Percentiles rank a stretch among this genome's conserved stretches.
These are phyloP conservation scores for Selene dorsalis DNA, from an alignment of 2,797 vertebrate species.

Conservation along the genomic window DNA sequence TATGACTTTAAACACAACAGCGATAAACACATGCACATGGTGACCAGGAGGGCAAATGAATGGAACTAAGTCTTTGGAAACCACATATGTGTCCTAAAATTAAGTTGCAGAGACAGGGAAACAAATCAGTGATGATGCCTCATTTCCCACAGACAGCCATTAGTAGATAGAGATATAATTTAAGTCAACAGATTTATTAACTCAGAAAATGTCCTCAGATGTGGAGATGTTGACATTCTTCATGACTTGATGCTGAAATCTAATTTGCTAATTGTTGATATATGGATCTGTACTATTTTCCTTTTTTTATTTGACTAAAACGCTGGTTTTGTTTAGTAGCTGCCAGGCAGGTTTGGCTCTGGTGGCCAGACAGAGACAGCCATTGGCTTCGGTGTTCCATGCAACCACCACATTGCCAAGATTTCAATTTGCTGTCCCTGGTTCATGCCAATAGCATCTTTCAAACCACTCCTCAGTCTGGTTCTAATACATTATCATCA, in stretches of 20 bases:
- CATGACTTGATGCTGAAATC: neutral
- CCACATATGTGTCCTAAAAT: slow-evolving; percentile 27
- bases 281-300: neutral
- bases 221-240: neutral
- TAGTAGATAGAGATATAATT: neutral
- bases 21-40: slow-evolving; percentile 38
- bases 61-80: slow-evolving; percentile 34
- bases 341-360: slow-evolving; percentile 15
- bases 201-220: neutral
- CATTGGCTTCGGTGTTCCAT: slow-evolving; percentile 14
- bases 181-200: neutral
- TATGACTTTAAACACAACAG: slow-evolving; percentile 42
- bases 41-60: slow-evolving; percentile 21
- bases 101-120: slow-evolving; percentile 10
- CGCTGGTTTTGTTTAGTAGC: slow-evolving; percentile 8
- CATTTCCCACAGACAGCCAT: neutral
- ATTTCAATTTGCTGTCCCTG: slow-evolving; percentile 23
- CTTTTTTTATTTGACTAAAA: neutral
- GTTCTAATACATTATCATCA: slow-evolving; percentile 29
- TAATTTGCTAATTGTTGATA: neutral
- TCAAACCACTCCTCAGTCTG: slow-evolving; percentile 11
- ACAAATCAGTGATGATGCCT: slow-evolving; percentile 11
- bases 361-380: neutral
- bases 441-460: slow-evolving; percentile 24
- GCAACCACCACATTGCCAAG: slow-evolving; percentile 15